phyloP scores from a whole-genome alignment of 2,113 vertebrate genomes.

The Oreocharis arfaki region DNA sequence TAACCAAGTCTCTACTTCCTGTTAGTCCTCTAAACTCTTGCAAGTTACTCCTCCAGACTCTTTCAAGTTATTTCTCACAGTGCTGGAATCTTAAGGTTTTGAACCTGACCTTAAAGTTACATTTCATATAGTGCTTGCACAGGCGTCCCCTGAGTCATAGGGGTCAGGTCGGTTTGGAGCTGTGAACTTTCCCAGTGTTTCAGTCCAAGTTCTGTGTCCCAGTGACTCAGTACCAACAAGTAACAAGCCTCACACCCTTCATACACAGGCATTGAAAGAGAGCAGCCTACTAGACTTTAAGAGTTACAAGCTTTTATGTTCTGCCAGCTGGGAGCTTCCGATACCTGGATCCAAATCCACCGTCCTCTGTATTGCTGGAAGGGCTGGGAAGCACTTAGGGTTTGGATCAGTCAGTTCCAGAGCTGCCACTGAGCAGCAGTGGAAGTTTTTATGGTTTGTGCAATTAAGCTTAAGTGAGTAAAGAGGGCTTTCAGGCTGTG shows the following conservation, averaged over 20 bases:
- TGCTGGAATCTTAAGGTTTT: neutral
- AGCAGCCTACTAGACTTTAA: neutral
- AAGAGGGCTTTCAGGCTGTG: neutral
- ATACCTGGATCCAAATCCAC: neutral
- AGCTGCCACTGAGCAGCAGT: neutral
- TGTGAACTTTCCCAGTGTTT: neutral
- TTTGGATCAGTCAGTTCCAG: neutral
- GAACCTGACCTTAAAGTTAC: neutral
- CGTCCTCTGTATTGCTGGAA: accelerated
- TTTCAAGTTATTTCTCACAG: neutral
- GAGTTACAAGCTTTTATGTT: neutral
- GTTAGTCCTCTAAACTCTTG: neutral
- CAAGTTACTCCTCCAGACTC: neutral
- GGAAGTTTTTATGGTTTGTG: neutral
- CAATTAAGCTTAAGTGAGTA: neutral
- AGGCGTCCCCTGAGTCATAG: neutral
- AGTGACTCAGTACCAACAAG: neutral
- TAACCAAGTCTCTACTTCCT: neutral
- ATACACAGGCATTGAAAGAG: neutral
- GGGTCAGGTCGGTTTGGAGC: neutral
- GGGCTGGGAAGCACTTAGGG: neutral
- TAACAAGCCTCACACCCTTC: neutral
- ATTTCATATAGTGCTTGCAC: neutral
- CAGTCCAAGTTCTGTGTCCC: neutral
- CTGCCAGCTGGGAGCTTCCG: neutral